phyloP scores from a whole-genome alignment of 1,140 invertebrate genomes.

The Camponotus vicinus region DNA sequence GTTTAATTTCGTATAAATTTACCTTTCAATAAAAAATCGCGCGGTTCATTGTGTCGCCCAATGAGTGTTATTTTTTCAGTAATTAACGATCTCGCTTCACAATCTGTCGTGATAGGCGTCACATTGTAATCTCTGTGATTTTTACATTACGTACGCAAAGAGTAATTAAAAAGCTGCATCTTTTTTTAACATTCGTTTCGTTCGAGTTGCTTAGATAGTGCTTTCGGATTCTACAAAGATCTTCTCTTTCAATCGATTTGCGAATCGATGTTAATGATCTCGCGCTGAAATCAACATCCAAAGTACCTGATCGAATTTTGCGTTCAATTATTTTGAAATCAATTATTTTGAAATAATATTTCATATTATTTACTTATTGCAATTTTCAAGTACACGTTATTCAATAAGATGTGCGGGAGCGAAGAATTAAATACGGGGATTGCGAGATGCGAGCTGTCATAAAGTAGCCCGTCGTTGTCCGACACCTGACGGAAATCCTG shows the following conservation, averaged over 20 bases:
- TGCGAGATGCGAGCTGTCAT: background rate
- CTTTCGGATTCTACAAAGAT: background rate
- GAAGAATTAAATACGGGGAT: background rate
- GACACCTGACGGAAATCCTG: background rate
- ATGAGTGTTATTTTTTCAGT: conserved; percentile 47
- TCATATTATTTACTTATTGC: background rate
- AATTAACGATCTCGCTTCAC: conserved; percentile 36
- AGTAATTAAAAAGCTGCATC: background rate
- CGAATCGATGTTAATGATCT: background rate
- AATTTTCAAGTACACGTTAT: background rate
- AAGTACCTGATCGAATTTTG: background rate
- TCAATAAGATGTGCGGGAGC: no score
- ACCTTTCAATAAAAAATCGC: conserved; percentile 48
- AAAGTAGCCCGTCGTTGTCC: background rate
- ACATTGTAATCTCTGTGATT: conserved; percentile 33
- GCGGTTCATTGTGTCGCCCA: conserved; percentile 26
- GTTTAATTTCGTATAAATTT: conserved; percentile 54
- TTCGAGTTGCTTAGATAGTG: background rate
- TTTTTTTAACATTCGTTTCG: background rate
- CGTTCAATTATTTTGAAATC: no score
- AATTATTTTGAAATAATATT: background rate
- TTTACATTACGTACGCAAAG: background rate
- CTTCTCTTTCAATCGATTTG: background rate
- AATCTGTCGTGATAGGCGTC: background rate
- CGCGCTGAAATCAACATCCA: no score